These are phyloP conservation scores for Enteromius anoplus DNA, from an alignment of 2,797 vertebrate genomes.

Conservation along the genomic window DNA sequence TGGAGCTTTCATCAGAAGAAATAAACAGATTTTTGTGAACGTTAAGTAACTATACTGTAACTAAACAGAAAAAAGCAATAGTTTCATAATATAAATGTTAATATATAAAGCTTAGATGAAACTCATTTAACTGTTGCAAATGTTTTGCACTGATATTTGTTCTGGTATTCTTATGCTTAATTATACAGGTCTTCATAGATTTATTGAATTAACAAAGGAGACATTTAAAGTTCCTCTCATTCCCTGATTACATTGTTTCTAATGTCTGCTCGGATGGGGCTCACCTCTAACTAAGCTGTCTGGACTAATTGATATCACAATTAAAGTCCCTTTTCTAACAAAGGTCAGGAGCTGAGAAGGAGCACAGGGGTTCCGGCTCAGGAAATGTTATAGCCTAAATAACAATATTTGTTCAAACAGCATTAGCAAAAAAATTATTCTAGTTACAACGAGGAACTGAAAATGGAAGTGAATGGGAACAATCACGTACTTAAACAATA, in stretches of 20 bases:
- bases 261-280: background rate
- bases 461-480: background rate
- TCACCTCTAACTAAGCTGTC: constrained; percentile 7
- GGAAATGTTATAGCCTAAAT: background rate
- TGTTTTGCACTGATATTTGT: background rate
- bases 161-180: background rate
- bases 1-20: background rate
- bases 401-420: background rate
- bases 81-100: background rate
- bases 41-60: background rate
- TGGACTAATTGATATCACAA: background rate
- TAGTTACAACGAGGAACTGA: background rate
- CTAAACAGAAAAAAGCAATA: background rate
- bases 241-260: constrained; percentile 4
- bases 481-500: background rate
- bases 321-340: constrained; percentile 1
- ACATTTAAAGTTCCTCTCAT: background rate
- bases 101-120: background rate
- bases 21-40: background rate
- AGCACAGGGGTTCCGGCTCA: background rate
- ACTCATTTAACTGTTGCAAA: background rate
- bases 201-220: background rate
- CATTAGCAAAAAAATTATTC: background rate
- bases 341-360: constrained; percentile 22
- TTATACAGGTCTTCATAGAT: background rate